Evolutionary conservation across 2,113 vertebrate species (phyloP).

Genomic region (Riparia riparia): DNA sequence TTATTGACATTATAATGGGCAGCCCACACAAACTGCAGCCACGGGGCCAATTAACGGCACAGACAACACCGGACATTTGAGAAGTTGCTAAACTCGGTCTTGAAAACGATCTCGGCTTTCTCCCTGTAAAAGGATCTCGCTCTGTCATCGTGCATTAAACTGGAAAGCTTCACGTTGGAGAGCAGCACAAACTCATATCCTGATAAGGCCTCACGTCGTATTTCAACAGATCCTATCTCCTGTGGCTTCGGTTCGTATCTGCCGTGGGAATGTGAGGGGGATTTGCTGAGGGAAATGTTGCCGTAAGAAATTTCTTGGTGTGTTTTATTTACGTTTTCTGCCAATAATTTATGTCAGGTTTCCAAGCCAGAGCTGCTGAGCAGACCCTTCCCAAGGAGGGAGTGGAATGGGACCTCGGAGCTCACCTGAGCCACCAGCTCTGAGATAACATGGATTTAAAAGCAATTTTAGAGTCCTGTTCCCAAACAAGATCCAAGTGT

Average conservation of each 20-base stretch:
- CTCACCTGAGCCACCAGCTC: background rate
- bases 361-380: fast-evolving
- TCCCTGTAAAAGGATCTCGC: slow-evolving; percentile 56
- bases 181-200: background rate
- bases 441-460: fast-evolving
- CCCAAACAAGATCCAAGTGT: background rate
- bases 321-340: background rate
- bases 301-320: background rate
- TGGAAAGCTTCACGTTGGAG: background rate
- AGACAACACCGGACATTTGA: slow-evolving; percentile 62
- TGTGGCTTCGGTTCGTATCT: background rate
- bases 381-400: background rate
- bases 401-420: background rate
- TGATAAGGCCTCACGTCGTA: background rate
- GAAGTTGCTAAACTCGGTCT: slow-evolving; percentile 58
- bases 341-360: fast-evolving
- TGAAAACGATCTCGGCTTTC: background rate
- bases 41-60: slow-evolving; percentile 44
- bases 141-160: slow-evolving; percentile 40
- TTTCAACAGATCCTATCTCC: slow-evolving; percentile 10
- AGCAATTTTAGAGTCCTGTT: fast-evolving
- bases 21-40: slow-evolving; percentile 62
- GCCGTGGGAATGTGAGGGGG: background rate
- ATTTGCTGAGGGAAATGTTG: background rate
- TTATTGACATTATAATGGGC: slow-evolving; percentile 63